Evolutionary conservation across 2,113 vertebrate genomes (phyloP).

Genomic region (Corynorhinus townsendii): DNA sequence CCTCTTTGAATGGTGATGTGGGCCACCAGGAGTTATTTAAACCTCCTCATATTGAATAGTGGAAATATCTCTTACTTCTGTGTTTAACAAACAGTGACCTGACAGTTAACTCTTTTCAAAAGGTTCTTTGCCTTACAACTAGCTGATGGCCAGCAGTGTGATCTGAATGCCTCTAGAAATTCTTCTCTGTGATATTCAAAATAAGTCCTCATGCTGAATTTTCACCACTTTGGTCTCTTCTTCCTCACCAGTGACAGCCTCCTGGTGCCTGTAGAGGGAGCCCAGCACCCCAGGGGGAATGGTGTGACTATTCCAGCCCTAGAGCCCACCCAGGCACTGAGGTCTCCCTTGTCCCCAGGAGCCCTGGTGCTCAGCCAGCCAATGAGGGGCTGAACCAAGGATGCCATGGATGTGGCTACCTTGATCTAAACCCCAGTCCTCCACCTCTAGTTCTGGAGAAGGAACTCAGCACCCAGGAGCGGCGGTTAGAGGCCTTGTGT

Average conservation of each 20-base stretch:
- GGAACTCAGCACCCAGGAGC: not conserved
- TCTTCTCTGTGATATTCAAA: not conserved
- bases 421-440: not conserved
- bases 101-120: not conserved
- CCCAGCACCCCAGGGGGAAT: not conserved
- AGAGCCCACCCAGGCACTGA: not conserved
- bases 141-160: not conserved
- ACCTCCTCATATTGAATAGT: not conserved
- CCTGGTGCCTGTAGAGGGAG: not conserved
- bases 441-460: not conserved
- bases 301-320: not conserved
- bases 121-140: not conserved
- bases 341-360: not conserved
- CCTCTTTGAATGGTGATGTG: not conserved
- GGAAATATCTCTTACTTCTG: not conserved
- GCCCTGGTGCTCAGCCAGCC: not conserved
- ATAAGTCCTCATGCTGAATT: not conserved
- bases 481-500: not conserved
- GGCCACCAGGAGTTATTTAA: not conserved
- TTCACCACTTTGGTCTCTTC: not conserved
- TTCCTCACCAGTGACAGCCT: not conserved
- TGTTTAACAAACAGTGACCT: not conserved
- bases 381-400: not conserved
- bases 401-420: not conserved
- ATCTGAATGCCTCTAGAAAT: not conserved